phyloP scores from a whole-genome alignment of 2,113 vertebrate genomes.

The Mobula hypostoma region DNA sequence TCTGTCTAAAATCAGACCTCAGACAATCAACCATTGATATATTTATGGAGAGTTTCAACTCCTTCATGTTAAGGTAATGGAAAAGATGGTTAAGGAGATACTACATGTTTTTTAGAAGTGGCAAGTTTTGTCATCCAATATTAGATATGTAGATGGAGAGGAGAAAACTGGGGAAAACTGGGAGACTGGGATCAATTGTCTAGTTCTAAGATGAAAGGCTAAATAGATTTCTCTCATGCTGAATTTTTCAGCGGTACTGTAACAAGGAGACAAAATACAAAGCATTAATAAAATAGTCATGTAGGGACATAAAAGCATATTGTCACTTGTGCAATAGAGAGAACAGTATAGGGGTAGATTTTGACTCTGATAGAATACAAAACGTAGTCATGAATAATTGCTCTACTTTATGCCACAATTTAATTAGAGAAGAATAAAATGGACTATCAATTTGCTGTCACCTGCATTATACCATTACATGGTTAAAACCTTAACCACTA shows the following conservation, averaged over 20 bases:
- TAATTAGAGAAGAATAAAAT: not conserved
- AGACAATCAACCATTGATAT: not conserved
- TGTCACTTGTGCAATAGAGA: not conserved
- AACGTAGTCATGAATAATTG: not conserved
- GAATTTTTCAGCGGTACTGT: not conserved
- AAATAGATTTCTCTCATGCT: not conserved
- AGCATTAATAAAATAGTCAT: not conserved
- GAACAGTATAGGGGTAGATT: not conserved
- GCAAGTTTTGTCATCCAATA: not conserved
- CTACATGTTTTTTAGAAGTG: not conserved
- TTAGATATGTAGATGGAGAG: not conserved
- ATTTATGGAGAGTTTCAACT: not conserved
- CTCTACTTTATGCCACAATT: too few relatives aligned
- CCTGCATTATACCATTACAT: not conserved
- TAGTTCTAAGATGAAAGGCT: not conserved
- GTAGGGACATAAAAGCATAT: not conserved
- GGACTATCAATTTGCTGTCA: not conserved
- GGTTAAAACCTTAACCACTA: not conserved
- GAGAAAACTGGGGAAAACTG: not conserved
- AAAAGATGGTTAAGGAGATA: not conserved
- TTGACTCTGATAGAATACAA: not conserved
- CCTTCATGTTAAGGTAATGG: not conserved
- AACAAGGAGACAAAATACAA: not conserved
- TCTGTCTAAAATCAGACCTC: not conserved
- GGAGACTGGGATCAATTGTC: not conserved